Evolutionary conservation across 2,797 vertebrate genomes (phyloP), one percentile per base, ranked within the genome.

Genomic region (Poecilia picta): DNA sequence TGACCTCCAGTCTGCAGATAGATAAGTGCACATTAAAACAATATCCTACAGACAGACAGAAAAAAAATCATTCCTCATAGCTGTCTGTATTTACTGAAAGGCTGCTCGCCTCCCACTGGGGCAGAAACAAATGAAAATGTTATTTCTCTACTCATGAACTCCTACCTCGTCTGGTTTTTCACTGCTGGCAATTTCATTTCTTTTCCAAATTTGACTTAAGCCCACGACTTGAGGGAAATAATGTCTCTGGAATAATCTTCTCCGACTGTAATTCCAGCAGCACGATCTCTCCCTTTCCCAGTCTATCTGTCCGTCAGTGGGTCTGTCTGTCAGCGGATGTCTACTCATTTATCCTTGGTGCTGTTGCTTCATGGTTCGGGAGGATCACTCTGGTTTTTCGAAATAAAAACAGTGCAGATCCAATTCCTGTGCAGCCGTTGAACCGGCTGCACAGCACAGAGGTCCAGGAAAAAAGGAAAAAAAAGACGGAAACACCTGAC

Each of bases 71-170:
- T 97, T 98, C 98, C 97, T 98, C 97, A 97, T 98, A 97, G 98
- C 97, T 92, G 96, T 97, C 97, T 97, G 97, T 98, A 97, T 98
- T 98, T 99, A 98, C 97, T 95, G 97, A 97, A 97, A 97, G 96
- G 96, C 96, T 96, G 96, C 96, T 97, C 93, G 92, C 96, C 96
- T 98, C 98, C 97, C 97, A 97, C 96, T 96, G 97, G 97, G 97
- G 96, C 95, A 93, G 96, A 97, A 97, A 97, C 97, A 98, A 98
- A 99, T 99, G 98, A 99, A 99, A 98, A 98, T 98, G 97, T 99
- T 99, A 98, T 98, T 98, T 98, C 96, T 97, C 97, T 97, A 95
- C 97, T 98, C 97, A 98, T 98, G 97, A 97, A 98, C 97, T 98
- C 97, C 97, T 97, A 98, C 97, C 97, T 97, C 96, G 91, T 97